Evolutionary conservation across 1,140 invertebrate genomes (phyloP), one percentile per base, ranked within the genome.

Genomic region (Drosophila trapezifrons): DNA sequence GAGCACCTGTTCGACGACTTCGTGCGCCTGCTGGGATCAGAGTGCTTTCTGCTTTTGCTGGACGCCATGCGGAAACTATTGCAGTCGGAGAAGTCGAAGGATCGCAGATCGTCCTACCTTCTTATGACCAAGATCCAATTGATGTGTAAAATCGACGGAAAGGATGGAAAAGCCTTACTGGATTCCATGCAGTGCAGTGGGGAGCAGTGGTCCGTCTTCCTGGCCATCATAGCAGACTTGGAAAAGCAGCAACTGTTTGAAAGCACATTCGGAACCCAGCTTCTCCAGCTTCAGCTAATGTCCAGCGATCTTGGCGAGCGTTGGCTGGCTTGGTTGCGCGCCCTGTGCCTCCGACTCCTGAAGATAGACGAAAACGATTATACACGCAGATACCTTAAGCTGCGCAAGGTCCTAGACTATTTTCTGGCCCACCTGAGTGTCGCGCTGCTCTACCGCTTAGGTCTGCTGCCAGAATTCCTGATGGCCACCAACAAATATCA

Each of bases 1-100:
- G 1, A 1, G 25, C 25, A 27, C 25, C 5, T 27, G 25, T 27
- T 27, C 25, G 25, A 27, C 25, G 25, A 27, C 25, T 27, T 27
- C 7, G 25, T 27, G 25, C 25, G 25, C 25, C 5, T 27, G 25
- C 25, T 27, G 25, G 25, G 25, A 27, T 27, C 25, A 27, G 25
- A 27, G 25, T 27, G 25, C 25, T 27, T 27, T 6, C 25, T 27
- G 25, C 25, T 4, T 27, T 27, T 69, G 55, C 72, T 43, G 32
- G 9, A 52, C 1, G 5, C 25, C 49, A 17, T 2, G 20, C 56
- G 13, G 43, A 13, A 13, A 1, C 35, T 37, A 5, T 13, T 37
- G 35, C 9, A 37, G 35, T 37, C 35, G 13, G 35, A 37, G 35
- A 10, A 13, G 0, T 13, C 9, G 10, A 9, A 37, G 2, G 35